phyloP scores from a whole-genome alignment of 37 sponge, comb jelly and placozoan species.

The Beroe forskalii region DNA sequence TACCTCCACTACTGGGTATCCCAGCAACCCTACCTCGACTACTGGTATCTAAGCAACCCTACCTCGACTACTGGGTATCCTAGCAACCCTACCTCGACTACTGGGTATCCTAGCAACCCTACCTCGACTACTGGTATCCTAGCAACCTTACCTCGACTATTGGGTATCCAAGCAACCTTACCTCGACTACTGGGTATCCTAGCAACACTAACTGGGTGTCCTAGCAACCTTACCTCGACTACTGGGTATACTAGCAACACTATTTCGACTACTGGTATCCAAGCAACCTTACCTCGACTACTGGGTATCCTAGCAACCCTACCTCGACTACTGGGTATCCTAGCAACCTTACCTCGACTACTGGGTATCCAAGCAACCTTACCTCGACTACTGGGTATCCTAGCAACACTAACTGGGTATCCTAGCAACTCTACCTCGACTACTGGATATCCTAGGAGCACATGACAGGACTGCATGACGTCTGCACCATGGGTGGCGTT shows the following conservation, averaged over 20 bases:
- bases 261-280: no score
- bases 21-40: constrained; percentile 76
- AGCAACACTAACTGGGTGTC: no score
- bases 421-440: constrained; percentile 77
- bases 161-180: constrained; percentile 72
- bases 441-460: constrained; percentile 70
- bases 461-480: constrained; percentile 79
- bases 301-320: constrained; percentile 69
- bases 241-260: constrained; percentile 70
- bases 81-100: constrained; percentile 76
- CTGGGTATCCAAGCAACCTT: constrained; percentile 70
- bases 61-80: constrained; percentile 71
- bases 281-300: constrained; percentile 77
- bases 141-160: constrained; percentile 78
- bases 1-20: constrained; percentile 71
- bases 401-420: constrained; percentile 71
- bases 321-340: constrained; percentile 71
- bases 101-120: constrained; percentile 69
- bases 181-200: constrained; percentile 69
- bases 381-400: constrained; percentile 71
- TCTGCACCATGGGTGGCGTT: constrained; percentile 87
- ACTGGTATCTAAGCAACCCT: no score
- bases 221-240: constrained; percentile 77
- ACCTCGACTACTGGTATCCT: constrained; percentile 71
- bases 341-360: constrained; percentile 78